Evolutionary conservation across 2,888 invertebrate species (phyloP).

Genomic region (Eupithecia subumbrata): DNA sequence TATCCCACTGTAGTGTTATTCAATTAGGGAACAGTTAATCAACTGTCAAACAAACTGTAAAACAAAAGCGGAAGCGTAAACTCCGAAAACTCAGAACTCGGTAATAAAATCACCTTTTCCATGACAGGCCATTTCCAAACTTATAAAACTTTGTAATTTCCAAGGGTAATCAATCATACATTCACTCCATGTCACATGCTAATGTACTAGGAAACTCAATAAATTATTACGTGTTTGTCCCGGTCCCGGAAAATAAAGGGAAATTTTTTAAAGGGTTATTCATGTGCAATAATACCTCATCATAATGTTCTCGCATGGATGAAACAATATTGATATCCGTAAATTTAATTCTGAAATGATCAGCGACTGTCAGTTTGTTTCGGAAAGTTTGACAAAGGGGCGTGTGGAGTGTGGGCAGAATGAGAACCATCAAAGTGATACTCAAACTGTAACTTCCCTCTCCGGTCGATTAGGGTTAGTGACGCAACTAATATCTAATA

Average conservation of each 20-base stretch:
- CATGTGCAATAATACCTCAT: constrained; percentile 26
- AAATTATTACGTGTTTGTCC: constrained; percentile 34
- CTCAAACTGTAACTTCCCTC: constrained; percentile 68
- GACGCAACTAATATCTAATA: constrained; percentile 78
- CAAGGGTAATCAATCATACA: constrained; percentile 39
- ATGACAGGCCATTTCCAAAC: constrained; percentile 35
- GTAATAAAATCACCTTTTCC: constrained; percentile 37
- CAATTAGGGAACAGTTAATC: constrained; percentile 2
- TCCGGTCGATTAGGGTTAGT: constrained; percentile 72
- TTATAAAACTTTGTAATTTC: constrained; percentile 39
- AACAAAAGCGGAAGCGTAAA: constrained; percentile 18
- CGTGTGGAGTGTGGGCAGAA: constrained; percentile 42
- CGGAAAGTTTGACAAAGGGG: constrained; percentile 16
- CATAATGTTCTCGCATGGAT: constrained; percentile 24
- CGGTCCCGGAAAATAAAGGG: constrained; percentile 30
- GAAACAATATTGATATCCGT: constrained; percentile 15
- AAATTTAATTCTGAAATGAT: constrained; percentile 12
- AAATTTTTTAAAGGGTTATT: constrained; percentile 29
- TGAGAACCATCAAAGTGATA: constrained; percentile 67
- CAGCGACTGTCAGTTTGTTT: not conserved
- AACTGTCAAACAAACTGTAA: constrained; percentile 14
- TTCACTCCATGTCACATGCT: constrained; percentile 37
- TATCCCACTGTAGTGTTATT: not conserved
- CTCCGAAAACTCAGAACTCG: constrained; percentile 22
- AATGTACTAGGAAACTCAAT: constrained; percentile 40